Evolutionary conservation across 2,888 invertebrate genomes (phyloP), one percentile per base, ranked within the genome.

Genomic region (Aplocera efformata): DNA sequence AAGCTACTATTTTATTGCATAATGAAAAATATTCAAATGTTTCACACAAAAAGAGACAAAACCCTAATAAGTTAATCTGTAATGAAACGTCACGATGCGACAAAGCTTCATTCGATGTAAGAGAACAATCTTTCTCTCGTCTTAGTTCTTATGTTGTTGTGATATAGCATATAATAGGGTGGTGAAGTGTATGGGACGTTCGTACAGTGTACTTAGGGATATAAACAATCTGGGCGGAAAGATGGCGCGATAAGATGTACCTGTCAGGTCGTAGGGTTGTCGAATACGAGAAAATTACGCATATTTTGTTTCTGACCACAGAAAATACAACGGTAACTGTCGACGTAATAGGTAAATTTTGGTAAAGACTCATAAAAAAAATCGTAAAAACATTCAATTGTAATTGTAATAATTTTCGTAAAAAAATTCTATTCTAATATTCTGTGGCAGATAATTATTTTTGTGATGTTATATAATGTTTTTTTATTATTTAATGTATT

Each of bases 51-150:
- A 63, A 63, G 52, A 56, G 52, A 58, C 53, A 53, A 50, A 63
- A 57, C 65, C 67, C 71, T 72, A 76, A 79, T 80, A 80, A 81
- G 77, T 79, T 80, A 80, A 80, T 80, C 79, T 70, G 64, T 79
- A 78, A 82, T 80, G 76, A 78, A 79, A 78, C 68, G 76, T 78
- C 78, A 76, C 63, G 62, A 60, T 48, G 74, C 56, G 76, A 74
- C 72, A 36, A 36, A 68, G 70, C 72, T 56, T 54, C 53, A 61
- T 59, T 55, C 58, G 51, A 43, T 48, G 51, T 17, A 23, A 25
- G 11, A 34, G 17, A 13, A 22, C 13, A 32, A 27, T 7, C 25
- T 10, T 29, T 38, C 10, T 21, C 11, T 4, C 3, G 8, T 7
- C 7, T 13, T 23, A 22, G 32, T 21, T 32, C 26, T 23, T 33